Evolutionary conservation across 2,888 invertebrate genomes (phyloP), one percentile per base, ranked within the genome.

Genomic region (Cosmia trapezina): DNA sequence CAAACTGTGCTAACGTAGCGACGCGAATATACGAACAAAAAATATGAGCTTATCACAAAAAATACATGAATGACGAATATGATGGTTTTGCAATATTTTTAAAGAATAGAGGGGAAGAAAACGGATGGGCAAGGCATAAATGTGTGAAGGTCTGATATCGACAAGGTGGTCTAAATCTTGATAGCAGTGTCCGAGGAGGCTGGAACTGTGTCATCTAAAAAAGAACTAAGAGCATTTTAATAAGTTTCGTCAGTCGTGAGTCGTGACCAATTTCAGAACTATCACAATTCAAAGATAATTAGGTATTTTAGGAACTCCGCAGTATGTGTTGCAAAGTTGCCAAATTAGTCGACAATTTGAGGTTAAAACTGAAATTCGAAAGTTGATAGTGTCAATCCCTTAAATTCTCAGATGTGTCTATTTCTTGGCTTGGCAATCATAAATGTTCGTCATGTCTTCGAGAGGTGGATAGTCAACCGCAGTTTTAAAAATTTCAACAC

Each of bases 101-200:
- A 11, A 70, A 57, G 4, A 56, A 19, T 33, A 41, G 7, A 53
- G 0, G 19, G 11, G 37, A 37, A 2, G 37, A 4, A 37, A 47
- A 69, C 53, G 69, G 59, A 43, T 53, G 41, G n/a, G 4, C 74
- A 47, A 68, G 53, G 69, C 8, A 12, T 74, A 8, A 47, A 59
- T 1, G 7, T 41, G 57, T 45, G 51, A 59, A 59, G 28, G 41
- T 68, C 51, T 53, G 17, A n/a, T 57, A 75, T 65, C 12, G n/a
- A 11, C 19, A 45, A 41, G 17, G 11, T 59, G 57, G n/a, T 51
- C 51, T 59, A 66, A 28, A 59, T 51, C 4, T 62, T 71, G 14
- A 22, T 70, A 33, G 70, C 49, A 22, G 41, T 22, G 19, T 22
- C 49, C 12, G 8, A 14, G 22, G 11, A 73, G 12, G 8, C 12